phyloP scores from a whole-genome alignment of 2,797 vertebrate genomes.

The Natrix natrix region DNA sequence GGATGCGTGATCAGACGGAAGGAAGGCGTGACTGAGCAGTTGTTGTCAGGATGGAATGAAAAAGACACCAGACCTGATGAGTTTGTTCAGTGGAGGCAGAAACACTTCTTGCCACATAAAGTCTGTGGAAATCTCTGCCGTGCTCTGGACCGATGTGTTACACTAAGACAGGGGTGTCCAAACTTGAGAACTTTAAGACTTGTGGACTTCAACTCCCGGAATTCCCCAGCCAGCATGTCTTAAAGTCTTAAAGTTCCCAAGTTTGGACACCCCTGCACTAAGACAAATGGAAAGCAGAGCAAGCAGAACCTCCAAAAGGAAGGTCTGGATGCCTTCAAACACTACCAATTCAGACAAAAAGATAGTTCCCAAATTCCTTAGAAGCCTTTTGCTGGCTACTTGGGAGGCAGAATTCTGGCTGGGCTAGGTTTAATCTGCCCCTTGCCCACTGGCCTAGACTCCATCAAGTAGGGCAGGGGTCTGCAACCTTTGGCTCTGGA shows the following conservation, averaged over 20 bases:
- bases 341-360: neutral
- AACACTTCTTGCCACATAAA: neutral
- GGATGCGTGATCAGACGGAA: neutral
- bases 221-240: too few species aligned
- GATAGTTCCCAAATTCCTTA: neutral
- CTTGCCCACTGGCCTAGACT: too few species aligned
- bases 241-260: too few species aligned
- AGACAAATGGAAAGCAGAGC: neutral
- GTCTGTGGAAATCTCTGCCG: neutral
- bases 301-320: neutral
- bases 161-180: neutral
- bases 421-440: neutral
- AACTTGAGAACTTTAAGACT: too few species aligned
- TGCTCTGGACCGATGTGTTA: neutral
- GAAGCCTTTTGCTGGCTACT: neutral
- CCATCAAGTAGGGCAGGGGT: neutral
- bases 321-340: neutral
- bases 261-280: neutral
- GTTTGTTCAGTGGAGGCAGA: neutral
- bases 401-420: neutral
- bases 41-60: neutral
- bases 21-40: neutral
- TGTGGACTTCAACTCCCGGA: too few species aligned
- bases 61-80: neutral
- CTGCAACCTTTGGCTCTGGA: too few species aligned